Conservation (phyloP, 2,888 invertebrate genomes). For the Zaprionus obscuricornis region DNA sequence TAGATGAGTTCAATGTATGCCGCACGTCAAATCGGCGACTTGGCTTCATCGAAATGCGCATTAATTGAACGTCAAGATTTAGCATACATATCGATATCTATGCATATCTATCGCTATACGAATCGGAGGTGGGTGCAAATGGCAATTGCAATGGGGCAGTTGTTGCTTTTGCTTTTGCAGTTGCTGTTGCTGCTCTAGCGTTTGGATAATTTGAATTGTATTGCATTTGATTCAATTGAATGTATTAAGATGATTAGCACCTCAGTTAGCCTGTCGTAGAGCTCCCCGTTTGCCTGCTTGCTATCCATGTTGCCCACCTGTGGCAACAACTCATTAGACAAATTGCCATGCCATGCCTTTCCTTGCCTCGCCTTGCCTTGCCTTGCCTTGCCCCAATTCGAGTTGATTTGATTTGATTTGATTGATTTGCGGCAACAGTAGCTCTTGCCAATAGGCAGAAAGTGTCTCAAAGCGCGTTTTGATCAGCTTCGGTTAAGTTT, state of each 20-base stretch:
- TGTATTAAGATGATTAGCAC: conserved; percentile 61
- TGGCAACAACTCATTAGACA: conserved; percentile 78
- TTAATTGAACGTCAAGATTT: conserved; percentile 40
- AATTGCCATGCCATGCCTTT: conserved; percentile 50
- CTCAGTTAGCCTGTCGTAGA: conserved; percentile 47
- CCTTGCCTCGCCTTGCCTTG: neutral
- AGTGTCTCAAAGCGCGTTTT: conserved; percentile 14
- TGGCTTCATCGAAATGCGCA: conserved; percentile 73
- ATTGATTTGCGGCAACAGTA: conserved; percentile 69
- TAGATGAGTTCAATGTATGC: conserved; percentile 54
- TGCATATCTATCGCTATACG: conserved; percentile 19
- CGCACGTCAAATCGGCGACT: conserved; percentile 33
- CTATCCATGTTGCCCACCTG: conserved; percentile 43
- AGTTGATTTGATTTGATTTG: conserved; percentile 48
- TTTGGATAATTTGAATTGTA: conserved; percentile 50
- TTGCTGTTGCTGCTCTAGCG: conserved; percentile 44
- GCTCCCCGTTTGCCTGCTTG: conserved; percentile 2
- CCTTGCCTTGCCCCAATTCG: too few species aligned
- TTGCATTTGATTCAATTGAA: conserved; percentile 55
- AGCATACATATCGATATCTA: conserved; percentile 34
- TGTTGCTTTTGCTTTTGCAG: conserved; percentile 21
- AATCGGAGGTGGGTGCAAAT: conserved; percentile 48
- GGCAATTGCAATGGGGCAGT: conserved; percentile 32
- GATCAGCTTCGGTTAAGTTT: conserved; percentile 33
- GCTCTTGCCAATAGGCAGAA: conserved; percentile 52